Conservation (phyloP, 2,888 invertebrate genomes). For the Cyrtodaria siliqua region DNA sequence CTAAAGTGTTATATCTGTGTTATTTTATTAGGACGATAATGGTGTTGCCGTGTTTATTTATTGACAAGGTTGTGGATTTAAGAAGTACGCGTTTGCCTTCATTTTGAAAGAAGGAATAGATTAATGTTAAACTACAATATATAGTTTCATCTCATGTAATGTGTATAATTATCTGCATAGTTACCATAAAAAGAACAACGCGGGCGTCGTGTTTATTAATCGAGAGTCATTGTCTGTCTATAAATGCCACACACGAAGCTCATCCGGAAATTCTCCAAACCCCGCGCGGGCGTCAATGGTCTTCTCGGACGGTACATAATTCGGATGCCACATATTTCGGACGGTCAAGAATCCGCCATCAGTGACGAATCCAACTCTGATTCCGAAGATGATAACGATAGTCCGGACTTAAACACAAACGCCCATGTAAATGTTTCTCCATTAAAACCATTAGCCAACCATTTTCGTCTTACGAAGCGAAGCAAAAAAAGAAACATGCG, state of each 20-base stretch:
- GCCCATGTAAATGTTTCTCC: constrained; percentile 7
- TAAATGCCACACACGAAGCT: constrained; percentile 48
- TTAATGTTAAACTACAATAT: no score
- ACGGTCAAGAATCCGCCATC: constrained; percentile 7
- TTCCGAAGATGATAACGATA: not conserved
- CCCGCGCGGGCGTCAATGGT: constrained; percentile 45
- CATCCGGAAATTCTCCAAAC: constrained; percentile 26
- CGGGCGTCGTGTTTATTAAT: no score
- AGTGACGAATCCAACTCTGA: constrained; percentile 19
- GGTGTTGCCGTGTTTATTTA: no score
- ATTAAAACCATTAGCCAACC: constrained; percentile 31
- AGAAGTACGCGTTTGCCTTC: no score
- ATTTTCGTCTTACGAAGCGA: constrained; percentile 29
- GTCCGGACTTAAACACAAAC: not conserved
- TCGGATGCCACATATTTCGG: constrained; percentile 7
- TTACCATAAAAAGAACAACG: no score
- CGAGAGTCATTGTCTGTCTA: no score
- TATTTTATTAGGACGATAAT: no score
- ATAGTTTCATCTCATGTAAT: no score
- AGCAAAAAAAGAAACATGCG: constrained; percentile 29
- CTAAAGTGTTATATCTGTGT: no score
- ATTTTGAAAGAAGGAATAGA: no score
- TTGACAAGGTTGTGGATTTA: no score
- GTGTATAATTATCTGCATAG: no score
- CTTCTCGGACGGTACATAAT: constrained; percentile 47